Base-by-base conservation (phyloP, 1,140 invertebrate genomes). In the Pseudoatta argentina region DNA sequence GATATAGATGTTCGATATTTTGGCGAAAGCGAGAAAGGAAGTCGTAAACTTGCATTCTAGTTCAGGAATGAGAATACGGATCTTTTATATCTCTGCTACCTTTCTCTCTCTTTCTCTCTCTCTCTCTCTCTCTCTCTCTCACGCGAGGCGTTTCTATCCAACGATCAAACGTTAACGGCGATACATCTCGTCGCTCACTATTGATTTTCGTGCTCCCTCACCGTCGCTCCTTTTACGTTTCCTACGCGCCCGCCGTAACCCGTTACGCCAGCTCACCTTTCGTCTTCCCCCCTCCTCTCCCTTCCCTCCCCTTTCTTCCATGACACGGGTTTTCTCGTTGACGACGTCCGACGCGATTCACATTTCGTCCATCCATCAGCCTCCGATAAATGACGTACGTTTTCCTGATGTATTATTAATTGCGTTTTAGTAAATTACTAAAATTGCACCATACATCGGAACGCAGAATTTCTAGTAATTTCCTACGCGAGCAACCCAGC, bases 191-290 rank as follows among this genome's bases (percentile, higher is more conserved):
- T 71, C 63, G 51, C 71, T 86, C 63, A n/a, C 90, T 93, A 93
- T 93, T 93, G 93, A 93, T 93, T 93, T 93, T 93, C 88, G 88
- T 85, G 90, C 85, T 89, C 86, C 88, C 91, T 85, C 77, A 27
- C 63, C 91, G 86, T 88, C 89, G 59, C 71, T 86, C 86, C 79
- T 89, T 89, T 85, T 82, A 87, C 85, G 66, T 86, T 89, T 76
- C 39, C 44, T 34, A 63, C 34, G 18, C 67, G 34, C 55, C 67
- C 57, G 39, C 14, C 18, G 27, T 21, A 51, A 53, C 64, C 48
- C 57, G 77, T 69, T 81, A 55, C 48, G 8, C 30, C 63, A 51
- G 44, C 76, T 69, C 48, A 18, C 18, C 48, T 69, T 30, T 79
- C 57, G n/a, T 12, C 12, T 6, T 0, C 7, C 2, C 55, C 48